Conservation (phyloP, 2,888 invertebrate genomes). For the Spisula solida region DNA sequence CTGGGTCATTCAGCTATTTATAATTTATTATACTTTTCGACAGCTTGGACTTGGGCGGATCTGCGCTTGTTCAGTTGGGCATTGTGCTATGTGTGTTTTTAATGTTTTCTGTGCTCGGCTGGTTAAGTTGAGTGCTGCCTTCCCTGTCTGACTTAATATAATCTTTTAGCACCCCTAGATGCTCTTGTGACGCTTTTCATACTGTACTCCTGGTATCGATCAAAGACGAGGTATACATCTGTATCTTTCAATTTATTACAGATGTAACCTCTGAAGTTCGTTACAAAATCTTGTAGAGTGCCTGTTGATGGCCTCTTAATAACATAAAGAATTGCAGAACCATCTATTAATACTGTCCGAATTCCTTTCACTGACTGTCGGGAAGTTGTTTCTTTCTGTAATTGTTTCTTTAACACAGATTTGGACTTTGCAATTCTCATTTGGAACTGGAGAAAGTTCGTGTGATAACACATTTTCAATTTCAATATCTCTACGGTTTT, state of each 20-base stretch:
- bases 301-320: conserved; percentile 33
- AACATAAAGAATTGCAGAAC: conserved; percentile 39
- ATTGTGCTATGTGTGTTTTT: too few species aligned
- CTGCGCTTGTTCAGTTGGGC: too few species aligned
- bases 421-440: conserved; percentile 37
- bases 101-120: too few species aligned
- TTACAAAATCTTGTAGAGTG: conserved; percentile 11
- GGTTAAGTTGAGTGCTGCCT: too few species aligned
- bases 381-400: neutral
- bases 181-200: neutral
- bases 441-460: conserved; percentile 48
- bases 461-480: conserved; percentile 13
- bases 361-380: neutral
- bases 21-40: too few species aligned
- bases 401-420: conserved; percentile 11
- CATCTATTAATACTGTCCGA: conserved; percentile 17
- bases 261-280: neutral
- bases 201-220: conserved; percentile 25
- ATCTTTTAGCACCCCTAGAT: too few species aligned
- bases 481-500: conserved; percentile 31
- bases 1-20: too few species aligned
- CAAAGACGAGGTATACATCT: conserved; percentile 36
- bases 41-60: too few species aligned
- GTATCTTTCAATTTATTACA: neutral
- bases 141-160: too few species aligned